phyloP scores from a whole-genome alignment of 1,140 invertebrate genomes.

The Glossosoma conforme region DNA sequence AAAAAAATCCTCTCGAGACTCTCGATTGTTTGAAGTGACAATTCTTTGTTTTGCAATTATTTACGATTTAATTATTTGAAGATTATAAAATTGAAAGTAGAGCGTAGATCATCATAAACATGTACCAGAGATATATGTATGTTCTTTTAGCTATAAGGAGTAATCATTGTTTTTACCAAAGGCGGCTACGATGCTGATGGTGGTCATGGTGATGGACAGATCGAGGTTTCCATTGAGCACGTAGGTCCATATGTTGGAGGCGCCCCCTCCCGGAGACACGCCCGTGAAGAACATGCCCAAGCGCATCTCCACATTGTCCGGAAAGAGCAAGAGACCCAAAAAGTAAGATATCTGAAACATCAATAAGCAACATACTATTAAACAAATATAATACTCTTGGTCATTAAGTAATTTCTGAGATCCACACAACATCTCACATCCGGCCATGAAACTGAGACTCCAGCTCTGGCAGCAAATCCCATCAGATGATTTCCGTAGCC shows the following conservation, averaged over 20 bases:
- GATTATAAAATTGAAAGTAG: no score
- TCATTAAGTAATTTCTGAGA: no score
- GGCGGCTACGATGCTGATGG: slow-evolving; percentile 77
- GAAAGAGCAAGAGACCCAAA: slow-evolving; percentile 69
- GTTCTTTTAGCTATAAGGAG: not conserved
- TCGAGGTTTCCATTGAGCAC: slow-evolving; percentile 84
- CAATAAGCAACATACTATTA: no score
- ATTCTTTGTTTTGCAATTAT: no score
- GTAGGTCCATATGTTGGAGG: slow-evolving; percentile 94
- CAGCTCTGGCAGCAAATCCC: no score
- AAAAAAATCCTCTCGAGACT: no score
- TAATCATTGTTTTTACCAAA: slow-evolving; percentile 61
- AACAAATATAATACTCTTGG: no score
- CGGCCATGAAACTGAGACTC: no score
- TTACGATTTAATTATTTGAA: no score
- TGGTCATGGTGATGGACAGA: slow-evolving; percentile 89
- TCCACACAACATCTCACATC: not conserved
- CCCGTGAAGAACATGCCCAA: slow-evolving; percentile 90
- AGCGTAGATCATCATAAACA: no score
- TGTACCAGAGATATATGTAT: not conserved
- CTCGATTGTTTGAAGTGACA: no score
- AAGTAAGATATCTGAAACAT: slow-evolving; percentile 72
- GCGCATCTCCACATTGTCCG: slow-evolving; percentile 62
- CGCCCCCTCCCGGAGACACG: slow-evolving; percentile 85
- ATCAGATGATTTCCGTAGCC: no score